Evolutionary conservation across 1,140 invertebrate species (phyloP), one percentile per base, ranked within the genome.

Genomic region (Antheraea mylitta): DNA sequence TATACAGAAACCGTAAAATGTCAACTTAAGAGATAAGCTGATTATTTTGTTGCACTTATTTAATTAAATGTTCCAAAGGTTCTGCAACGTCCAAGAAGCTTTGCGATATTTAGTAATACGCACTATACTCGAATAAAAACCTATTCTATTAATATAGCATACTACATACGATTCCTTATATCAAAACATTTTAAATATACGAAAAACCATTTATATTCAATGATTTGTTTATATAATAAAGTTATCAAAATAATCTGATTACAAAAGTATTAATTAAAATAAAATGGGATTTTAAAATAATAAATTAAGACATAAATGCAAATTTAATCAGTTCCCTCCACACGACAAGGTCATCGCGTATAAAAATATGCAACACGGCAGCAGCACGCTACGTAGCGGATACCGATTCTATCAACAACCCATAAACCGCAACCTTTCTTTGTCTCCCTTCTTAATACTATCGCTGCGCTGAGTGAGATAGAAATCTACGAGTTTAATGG

Each of bases 371-470:
- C 92, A 93, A 90, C 91, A 91, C 91, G 85, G 82, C 86, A 83
- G 81, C 86, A 82, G 83, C 85, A 90, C 88, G 89, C 85, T 87
- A 84, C 88, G 71, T 85, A 90, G 84, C 87, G 89, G 90, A 92
- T 92, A 92, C 89, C 90, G 90, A 91, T 92, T 92, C 91, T 91
- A 93, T 92, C 89, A 92, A 92, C 91, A 92, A 92, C 90, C 89
- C 82, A 92, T 91, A 92, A 92, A 92, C 90, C 84, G 80, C 89
- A 89, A 87, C 85, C 89, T 91, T 88, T 93, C 92, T 89, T 91
- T 92, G 88, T 92, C 91, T 89, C 82, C 77, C 92, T 76, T 86
- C 81, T 89, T 82, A 81, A 82, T 82, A 78, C 71, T 74, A 76
- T 79, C 80, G 78, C 69, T 76, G 68, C 64, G 67, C 72, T 71